Conservation (phyloP, 2,888 invertebrate species). For the Ormia ochracea region DNA sequence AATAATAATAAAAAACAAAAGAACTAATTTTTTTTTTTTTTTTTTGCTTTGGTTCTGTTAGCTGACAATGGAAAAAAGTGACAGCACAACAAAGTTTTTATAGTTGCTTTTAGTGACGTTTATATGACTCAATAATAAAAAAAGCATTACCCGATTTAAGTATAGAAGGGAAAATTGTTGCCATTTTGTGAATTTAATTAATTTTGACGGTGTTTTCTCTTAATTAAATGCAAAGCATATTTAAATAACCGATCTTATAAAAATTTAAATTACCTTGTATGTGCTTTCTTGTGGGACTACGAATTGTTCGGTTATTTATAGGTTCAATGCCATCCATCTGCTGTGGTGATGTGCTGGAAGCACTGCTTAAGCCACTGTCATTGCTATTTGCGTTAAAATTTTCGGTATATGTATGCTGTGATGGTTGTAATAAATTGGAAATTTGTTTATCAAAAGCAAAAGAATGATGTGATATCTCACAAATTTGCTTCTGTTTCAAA, state of each 20-base stretch:
- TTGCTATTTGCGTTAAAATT: conserved; percentile 46
- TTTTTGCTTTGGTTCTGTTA: conserved; percentile 36
- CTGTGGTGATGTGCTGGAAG: conserved; percentile 51
- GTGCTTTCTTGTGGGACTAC: conserved; percentile 3
- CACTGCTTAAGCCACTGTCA: conserved; percentile 64
- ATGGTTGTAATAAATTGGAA: conserved; percentile 63
- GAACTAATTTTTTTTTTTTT: no score
- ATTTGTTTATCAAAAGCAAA: conserved; percentile 6
- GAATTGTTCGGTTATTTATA: neutral
- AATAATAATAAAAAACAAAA: conserved; percentile 6
- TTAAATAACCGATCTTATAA: no score
- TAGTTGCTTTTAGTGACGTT: neutral
- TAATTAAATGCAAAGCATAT: neutral
- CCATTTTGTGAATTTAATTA: conserved; percentile 14
- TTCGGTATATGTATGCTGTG: conserved; percentile 64
- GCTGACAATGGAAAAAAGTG: conserved; percentile 43
- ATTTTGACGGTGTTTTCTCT: neutral
- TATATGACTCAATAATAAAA: neutral
- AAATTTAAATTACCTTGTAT: conserved; percentile 32
- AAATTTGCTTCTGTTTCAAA: conserved; percentile 45
- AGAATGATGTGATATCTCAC: neutral
- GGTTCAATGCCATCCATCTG: neutral
- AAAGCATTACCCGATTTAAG: conserved; percentile 29
- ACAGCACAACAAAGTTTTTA: conserved; percentile 27
- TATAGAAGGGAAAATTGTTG: conserved; percentile 27